Percentiles rank a stretch among this genome's conserved stretches.
These are phyloP conservation scores for Botia kubotai DNA, from an alignment of 2,797 vertebrate genomes.

Conservation along the genomic window DNA sequence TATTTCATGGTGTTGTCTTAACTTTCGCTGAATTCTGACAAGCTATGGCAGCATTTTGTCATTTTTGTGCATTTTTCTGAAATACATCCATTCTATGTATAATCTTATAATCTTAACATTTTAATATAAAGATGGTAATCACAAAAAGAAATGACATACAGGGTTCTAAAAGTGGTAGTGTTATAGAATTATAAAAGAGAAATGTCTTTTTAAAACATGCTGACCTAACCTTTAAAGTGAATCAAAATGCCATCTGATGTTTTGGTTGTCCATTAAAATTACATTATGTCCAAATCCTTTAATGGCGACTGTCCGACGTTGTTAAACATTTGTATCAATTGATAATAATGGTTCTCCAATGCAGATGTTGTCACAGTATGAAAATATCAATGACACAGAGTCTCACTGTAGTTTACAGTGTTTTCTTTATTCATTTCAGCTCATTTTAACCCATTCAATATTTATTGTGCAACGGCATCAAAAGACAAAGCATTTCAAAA, in stretches of 20 bases:
- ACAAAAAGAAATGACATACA: too few relatives aligned
- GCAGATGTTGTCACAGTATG: not conserved
- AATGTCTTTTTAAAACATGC: too few relatives aligned
- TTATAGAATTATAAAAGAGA: too few relatives aligned
- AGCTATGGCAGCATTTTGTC: not conserved
- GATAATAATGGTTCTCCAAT: not conserved
- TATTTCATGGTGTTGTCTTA: slow-evolving; percentile 82
- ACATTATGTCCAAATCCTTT: not conserved
- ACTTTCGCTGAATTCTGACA: slow-evolving; percentile 72
- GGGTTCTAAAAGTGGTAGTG: too few relatives aligned
- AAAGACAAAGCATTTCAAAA: slow-evolving; percentile 9
- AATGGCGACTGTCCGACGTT: not conserved
- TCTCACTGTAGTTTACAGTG: not conserved
- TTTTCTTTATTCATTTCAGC: slow-evolving; percentile 65
- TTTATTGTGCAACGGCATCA: slow-evolving; percentile 43
- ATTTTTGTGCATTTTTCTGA: not conserved
- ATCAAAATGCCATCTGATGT: too few relatives aligned
- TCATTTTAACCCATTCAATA: slow-evolving; percentile 46
- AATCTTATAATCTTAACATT: too few relatives aligned
- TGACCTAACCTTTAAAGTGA: too few relatives aligned
- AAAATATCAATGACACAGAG: not conserved
- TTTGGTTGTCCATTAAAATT: too few relatives aligned
- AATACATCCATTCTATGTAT: too few relatives aligned
- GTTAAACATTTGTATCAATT: not conserved
- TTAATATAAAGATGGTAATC: too few relatives aligned